phyloP scores from a whole-genome alignment of 1,140 invertebrate genomes.

The Drosophila tristis region DNA sequence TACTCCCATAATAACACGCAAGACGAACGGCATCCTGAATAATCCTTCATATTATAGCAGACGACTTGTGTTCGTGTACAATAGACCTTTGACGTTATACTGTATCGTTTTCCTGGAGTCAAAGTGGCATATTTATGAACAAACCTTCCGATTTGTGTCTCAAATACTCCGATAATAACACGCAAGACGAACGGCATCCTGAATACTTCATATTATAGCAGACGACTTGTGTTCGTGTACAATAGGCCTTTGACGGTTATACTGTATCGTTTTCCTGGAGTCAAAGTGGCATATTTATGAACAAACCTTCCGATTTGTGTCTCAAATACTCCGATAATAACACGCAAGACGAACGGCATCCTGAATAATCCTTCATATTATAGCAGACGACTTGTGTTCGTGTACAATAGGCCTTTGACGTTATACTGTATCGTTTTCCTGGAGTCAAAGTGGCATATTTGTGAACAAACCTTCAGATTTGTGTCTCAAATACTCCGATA shows the following conservation, averaged over 20 bases:
- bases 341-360: slow-evolving; percentile 42
- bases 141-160: slow-evolving; percentile 18
- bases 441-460: slow-evolving; percentile 53
- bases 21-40: too few relatives aligned
- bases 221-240: slow-evolving; percentile 23
- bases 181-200: slow-evolving; percentile 35
- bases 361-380: slow-evolving; percentile 41
- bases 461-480: neutral
- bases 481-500: slow-evolving; percentile 32
- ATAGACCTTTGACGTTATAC: too few relatives aligned
- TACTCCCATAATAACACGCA: too few relatives aligned
- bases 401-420: slow-evolving; percentile 3
- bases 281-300: slow-evolving; percentile 60
- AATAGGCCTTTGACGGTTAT: neutral
- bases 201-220: neutral
- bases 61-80: too few relatives aligned
- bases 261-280: slow-evolving; percentile 11
- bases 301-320: slow-evolving; percentile 32
- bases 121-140: slow-evolving; percentile 19
- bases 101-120: neutral
- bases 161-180: slow-evolving; percentile 26
- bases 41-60: too few relatives aligned
- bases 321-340: slow-evolving; percentile 67
- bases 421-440: neutral
- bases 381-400: slow-evolving; percentile 47